Evolutionary conservation across 2,888 invertebrate genomes (phyloP).

Genomic region (Thereva unica): DNA sequence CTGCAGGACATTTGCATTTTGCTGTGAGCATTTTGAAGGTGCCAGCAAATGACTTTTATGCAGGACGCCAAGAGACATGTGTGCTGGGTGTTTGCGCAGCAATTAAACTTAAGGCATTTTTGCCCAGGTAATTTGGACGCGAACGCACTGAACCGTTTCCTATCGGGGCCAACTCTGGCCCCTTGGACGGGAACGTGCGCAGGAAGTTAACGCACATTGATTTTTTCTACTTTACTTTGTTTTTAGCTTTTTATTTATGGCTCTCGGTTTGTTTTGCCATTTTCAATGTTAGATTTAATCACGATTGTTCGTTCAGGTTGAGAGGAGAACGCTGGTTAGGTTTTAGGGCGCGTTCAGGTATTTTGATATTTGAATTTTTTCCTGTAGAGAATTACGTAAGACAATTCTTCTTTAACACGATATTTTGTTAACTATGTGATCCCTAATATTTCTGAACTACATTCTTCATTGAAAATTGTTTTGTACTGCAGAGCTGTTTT

Average conservation of each 20-base stretch:
- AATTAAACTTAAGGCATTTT: slow-evolving; percentile 38
- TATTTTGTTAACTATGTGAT: no score
- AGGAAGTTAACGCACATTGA: slow-evolving; percentile 31
- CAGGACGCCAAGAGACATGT: slow-evolving; percentile 11
- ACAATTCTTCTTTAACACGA: no score
- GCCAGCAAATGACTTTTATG: neutral
- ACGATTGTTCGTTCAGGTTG: slow-evolving; percentile 21
- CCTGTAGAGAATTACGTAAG: no score
- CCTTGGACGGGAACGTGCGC: slow-evolving; percentile 19
- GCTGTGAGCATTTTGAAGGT: neutral
- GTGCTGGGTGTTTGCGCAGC: slow-evolving; percentile 36
- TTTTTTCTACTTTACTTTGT: slow-evolving; percentile 15
- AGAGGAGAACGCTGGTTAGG: slow-evolving; percentile 4
- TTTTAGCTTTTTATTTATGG: slow-evolving; percentile 7
- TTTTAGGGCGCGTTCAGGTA: no score
- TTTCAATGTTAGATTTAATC: slow-evolving; percentile 12
- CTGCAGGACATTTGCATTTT: slow-evolving; percentile 20
- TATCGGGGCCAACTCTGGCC: neutral
- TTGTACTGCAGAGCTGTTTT: no score
- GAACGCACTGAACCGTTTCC: slow-evolving; percentile 34
- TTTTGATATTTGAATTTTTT: no score
- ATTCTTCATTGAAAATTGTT: no score
- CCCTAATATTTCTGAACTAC: no score
- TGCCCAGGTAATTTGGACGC: slow-evolving; percentile 34
- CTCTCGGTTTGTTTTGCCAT: neutral